These are phyloP conservation scores for Brachionus koreanus DNA, from an alignment of 1,140 invertebrate genomes.

Conservation along the genomic window DNA sequence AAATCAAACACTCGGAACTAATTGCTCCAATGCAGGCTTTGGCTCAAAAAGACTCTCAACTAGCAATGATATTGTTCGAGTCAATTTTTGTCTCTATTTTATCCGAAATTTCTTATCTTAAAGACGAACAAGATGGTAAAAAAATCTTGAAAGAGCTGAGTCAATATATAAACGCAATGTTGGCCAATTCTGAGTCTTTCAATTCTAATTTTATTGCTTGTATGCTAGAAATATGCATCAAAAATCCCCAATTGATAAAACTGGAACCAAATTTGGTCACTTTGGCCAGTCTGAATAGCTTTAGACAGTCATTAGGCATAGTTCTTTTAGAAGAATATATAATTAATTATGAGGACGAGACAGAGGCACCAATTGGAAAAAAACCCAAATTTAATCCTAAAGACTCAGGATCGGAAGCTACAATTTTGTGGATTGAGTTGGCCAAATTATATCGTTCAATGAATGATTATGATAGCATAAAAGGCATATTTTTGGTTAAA, in stretches of 20 bases:
- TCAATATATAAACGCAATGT: slow-evolving; percentile 57
- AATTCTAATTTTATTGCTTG: slow-evolving; percentile 61
- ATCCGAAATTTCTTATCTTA: not conserved
- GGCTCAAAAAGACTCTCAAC: slow-evolving; percentile 54
- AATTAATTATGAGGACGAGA: slow-evolving; percentile 47
- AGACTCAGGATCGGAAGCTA: slow-evolving; percentile 46
- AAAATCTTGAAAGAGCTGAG: slow-evolving; percentile 50
- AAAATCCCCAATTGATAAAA: slow-evolving; percentile 49
- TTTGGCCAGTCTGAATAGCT: slow-evolving; percentile 49
- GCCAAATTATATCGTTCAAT: slow-evolving; percentile 63
- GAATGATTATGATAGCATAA: slow-evolving; percentile 64
- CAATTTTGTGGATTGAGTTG: slow-evolving; percentile 60
- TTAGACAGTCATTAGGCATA: slow-evolving; percentile 56
- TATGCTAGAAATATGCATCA: slow-evolving; percentile 59
- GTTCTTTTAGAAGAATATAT: slow-evolving; percentile 65
- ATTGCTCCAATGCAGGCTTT: slow-evolving; percentile 66
- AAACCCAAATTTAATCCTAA: not conserved
- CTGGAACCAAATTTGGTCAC: slow-evolving; percentile 49
- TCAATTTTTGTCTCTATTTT: slow-evolving; percentile 38
- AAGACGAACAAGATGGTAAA: slow-evolving; percentile 52
- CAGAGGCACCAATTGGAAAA: slow-evolving; percentile 39
- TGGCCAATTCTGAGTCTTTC: slow-evolving; percentile 57
- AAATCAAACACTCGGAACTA: slow-evolving; percentile 65
- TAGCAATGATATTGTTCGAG: slow-evolving; percentile 26
- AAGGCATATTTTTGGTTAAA: slow-evolving; percentile 62